Percentiles rank a stretch among this genome's conserved stretches.
These are phyloP conservation scores for Brachionus manjavacas DNA, from an alignment of 1,140 invertebrate species.

Conservation along the genomic window DNA sequence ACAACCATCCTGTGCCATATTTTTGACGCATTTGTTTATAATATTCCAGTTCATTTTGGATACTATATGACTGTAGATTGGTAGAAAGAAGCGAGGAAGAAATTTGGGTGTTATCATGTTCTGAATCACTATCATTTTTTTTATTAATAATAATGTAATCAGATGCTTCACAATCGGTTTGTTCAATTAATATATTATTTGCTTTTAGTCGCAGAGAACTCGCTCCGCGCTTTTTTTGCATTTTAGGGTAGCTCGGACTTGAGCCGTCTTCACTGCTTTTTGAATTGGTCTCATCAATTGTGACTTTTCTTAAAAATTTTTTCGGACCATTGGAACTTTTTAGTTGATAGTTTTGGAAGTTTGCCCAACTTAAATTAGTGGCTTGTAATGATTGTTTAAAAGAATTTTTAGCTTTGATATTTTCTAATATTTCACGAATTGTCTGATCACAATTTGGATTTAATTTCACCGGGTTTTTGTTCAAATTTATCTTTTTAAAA, in stretches of 20 bases:
- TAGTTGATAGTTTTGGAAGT: neutral
- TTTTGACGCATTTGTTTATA: conserved; percentile 13
- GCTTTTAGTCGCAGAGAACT: neutral
- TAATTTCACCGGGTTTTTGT: conserved; percentile 25
- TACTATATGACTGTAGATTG: neutral
- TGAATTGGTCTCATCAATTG: neutral
- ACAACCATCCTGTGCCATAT: conserved; percentile 20
- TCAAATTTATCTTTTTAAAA: neutral
- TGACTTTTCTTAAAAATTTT: neutral
- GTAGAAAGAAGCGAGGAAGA: neutral
- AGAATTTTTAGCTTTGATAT: neutral
- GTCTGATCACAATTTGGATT: neutral
- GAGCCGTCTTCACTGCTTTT: neutral
- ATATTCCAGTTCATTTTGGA: conserved; percentile 11
- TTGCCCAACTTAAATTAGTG: neutral
- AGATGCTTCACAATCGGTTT: neutral
- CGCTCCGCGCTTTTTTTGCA: neutral
- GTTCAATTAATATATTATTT: conserved; percentile 27
- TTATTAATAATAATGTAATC: neutral
- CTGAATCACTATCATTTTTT: conserved; percentile 19
- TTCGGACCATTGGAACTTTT: neutral
- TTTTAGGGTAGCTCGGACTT: neutral
- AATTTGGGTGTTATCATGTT: neutral
- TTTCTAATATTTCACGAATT: neutral
- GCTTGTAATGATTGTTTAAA: neutral